Evolutionary conservation across 2,113 vertebrate species (phyloP).

Genomic region (Grammomys dolichurus): DNA sequence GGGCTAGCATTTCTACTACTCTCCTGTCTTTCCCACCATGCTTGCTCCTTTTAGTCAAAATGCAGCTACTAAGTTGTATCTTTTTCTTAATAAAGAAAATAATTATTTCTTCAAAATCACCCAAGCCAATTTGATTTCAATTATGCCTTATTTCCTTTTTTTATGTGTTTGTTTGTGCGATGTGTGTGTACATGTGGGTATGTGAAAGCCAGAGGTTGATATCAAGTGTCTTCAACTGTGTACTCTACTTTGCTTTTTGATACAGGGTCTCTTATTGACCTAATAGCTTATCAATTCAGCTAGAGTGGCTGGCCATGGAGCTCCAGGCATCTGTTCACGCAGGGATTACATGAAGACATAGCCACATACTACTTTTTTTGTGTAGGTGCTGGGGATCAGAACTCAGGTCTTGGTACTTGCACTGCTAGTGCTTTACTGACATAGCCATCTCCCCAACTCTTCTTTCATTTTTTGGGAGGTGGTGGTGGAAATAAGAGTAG

Average conservation of each 20-base stretch:
- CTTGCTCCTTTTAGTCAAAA: background rate
- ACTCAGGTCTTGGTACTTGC: background rate
- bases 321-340: background rate
- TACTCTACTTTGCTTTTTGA: background rate
- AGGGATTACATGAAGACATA: background rate
- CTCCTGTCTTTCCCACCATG: background rate
- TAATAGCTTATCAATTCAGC: background rate
- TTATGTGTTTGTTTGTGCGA: background rate
- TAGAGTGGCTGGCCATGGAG: background rate
- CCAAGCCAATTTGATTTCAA: background rate
- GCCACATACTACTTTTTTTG: background rate
- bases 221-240: background rate
- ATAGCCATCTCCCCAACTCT: background rate
- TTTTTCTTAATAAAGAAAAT: slow-evolving; percentile 24
- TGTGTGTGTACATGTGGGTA: background rate
- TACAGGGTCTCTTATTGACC: background rate
- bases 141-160: background rate
- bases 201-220: background rate
- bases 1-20: background rate
- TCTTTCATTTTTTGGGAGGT: background rate
- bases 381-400: background rate
- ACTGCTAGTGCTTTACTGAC: background rate
- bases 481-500: background rate
- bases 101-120: slow-evolving; percentile 52
- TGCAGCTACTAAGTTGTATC: background rate